Base-by-base conservation (phyloP, 1,140 invertebrate species). In the Sitodiplosis mosellana region DNA sequence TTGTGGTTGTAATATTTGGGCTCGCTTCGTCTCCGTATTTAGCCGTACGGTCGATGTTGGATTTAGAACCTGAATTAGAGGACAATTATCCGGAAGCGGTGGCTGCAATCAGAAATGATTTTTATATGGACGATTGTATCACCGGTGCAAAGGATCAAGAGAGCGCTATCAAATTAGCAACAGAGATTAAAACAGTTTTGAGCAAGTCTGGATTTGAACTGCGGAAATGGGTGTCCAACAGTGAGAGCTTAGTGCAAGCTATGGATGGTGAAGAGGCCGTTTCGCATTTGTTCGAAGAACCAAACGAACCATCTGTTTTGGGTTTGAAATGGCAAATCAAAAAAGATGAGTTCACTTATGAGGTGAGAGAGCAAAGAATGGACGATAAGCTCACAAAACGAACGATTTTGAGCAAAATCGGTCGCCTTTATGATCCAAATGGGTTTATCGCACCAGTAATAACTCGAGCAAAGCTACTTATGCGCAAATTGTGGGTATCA, bases 111-210 rank as follows among this genome's bases (percentile, higher is more conserved):
- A 40, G 48, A 45, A 49, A 49, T 20, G 57, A 63, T 43, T 53
- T 62, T 21, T 65, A 65, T 48, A 59, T 67, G 1, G 68, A 72
- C 51, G 67, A 71, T 54, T 42, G 65, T 3, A 33, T 64, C 7
- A 56, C 56, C 22, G 65, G 67, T 12, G 52, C 54, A 1, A 19
- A 59, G 1, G 55, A 53, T 5, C 27, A 63, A 2, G 47, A 58
- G 48, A 55, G 64, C 48, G 62, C 60, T 1, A 36, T 49, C 0
- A 10, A 49, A 6, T 18, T 64, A 20, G 22, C 46, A 6, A 40
- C 48, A 40, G 44, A 56, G 53, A 27, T 56, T 6, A 51, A 46
- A 19, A 18, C 34, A 3, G 36, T 59, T 1, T 33, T 58, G 45
- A 14, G 10, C 7, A 44, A 37, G 18, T 52, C 52, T 38, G 50